Conservation (phyloP, 2,888 invertebrate species). For the Eristalinus aeneus region DNA sequence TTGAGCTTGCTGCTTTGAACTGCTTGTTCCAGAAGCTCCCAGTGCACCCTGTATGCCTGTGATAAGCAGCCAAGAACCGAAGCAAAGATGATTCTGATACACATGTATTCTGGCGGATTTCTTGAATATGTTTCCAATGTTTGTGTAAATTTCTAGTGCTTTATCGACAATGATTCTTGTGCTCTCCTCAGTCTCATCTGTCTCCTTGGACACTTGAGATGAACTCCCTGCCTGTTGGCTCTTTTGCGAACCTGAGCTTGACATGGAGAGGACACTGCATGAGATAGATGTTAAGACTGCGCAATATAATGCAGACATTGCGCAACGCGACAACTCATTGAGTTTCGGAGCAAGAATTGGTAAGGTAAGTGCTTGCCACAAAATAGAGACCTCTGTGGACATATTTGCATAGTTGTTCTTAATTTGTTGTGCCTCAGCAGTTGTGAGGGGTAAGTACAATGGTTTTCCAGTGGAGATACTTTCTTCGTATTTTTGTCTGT, state of each 20-base stretch:
- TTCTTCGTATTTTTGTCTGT: constrained; percentile 82
- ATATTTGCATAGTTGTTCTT: constrained; percentile 87
- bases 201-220: constrained; percentile 78
- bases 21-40: constrained; percentile 85
- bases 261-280: constrained; percentile 83
- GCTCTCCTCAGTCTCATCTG: constrained; percentile 90
- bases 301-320: constrained; percentile 91
- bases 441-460: constrained; percentile 85
- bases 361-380: constrained; percentile 89
- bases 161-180: constrained; percentile 93
- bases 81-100: constrained; percentile 93
- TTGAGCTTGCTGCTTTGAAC: constrained; percentile 76
- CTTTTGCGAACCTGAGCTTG: constrained; percentile 84
- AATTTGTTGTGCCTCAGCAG: constrained; percentile 88
- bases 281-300: constrained; percentile 87
- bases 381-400: constrained; percentile 91
- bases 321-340: constrained; percentile 89
- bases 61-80: constrained; percentile 93
- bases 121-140: constrained; percentile 90
- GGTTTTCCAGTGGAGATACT: constrained; percentile 83
- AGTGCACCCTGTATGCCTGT: constrained; percentile 93
- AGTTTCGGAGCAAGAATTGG: constrained; percentile 95
- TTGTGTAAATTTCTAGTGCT: constrained; percentile 91
- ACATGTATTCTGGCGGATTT: constrained; percentile 92
- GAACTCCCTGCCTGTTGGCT: constrained; percentile 71